A percentile compares a stretch with the other conserved stretches of the same genome.
Conservation (phyloP, 2,113 vertebrate genomes). For the Rhegmatorhina hoffmannsi region DNA sequence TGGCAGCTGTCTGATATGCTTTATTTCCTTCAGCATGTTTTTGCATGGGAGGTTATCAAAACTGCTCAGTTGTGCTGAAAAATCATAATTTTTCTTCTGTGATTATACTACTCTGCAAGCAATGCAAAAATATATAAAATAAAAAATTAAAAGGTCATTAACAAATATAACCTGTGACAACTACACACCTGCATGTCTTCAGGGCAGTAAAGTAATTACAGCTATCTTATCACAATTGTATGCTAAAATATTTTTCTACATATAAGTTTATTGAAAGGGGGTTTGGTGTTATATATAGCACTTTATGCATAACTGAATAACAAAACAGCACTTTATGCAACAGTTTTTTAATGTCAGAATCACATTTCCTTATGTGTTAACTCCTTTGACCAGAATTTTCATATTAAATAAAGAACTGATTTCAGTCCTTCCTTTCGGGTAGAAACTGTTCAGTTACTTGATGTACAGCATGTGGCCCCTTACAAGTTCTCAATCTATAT, state of each 20-base stretch:
- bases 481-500: neutral
- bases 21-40: neutral
- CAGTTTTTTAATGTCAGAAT: neutral
- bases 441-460: neutral
- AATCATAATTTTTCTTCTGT: neutral
- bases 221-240: neutral
- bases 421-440: neutral
- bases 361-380: neutral
- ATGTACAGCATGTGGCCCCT: neutral
- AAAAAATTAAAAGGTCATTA: neutral
- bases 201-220: neutral
- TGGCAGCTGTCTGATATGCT: neutral
- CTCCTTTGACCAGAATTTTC: neutral
- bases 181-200: fast-evolving
- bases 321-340: neutral
- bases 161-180: neutral
- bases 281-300: neutral
- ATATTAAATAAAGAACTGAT: neutral
- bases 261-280: neutral
- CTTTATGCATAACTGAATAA: neutral
- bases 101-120: neutral
- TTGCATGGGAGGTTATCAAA: neutral
- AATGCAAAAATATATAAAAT: neutral
- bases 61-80: neutral
- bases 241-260: neutral